Evolutionary conservation across 2,113 vertebrate species (phyloP).

Genomic region (Sander lucioperca): DNA sequence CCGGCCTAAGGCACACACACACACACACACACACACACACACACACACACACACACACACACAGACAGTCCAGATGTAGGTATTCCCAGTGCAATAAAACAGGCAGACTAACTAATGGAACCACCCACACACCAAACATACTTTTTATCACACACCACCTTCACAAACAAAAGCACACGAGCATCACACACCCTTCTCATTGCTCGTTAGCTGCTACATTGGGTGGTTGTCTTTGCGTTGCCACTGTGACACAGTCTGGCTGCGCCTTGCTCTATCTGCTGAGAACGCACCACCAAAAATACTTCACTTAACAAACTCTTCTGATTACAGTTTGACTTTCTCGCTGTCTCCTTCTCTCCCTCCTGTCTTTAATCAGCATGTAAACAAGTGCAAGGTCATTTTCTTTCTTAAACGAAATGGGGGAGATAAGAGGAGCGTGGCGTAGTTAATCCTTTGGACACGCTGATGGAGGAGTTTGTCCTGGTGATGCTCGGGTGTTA

Average conservation of each 20-base stretch:
- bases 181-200: conserved; percentile 46
- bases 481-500: conserved; percentile 72
- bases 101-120: conserved; percentile 76
- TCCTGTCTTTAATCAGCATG: conserved; percentile 82
- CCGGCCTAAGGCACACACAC: no score
- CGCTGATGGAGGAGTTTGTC: conserved; percentile 83
- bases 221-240: conserved; percentile 47
- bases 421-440: conserved; percentile 79
- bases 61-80: no score
- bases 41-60: no score
- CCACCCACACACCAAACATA: conserved; percentile 75
- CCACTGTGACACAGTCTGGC: conserved; percentile 61
- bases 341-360: conserved; percentile 66
- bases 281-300: conserved; percentile 59
- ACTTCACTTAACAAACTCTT: conserved; percentile 77
- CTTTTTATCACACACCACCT: conserved; percentile 67
- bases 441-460: conserved; percentile 84
- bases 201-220: conserved; percentile 70
- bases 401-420: conserved; percentile 79
- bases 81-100: conserved; percentile 73
- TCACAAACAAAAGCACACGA: conserved; percentile 60
- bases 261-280: conserved; percentile 50
- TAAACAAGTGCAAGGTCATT: conserved; percentile 85
- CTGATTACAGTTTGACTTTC: conserved; percentile 80
- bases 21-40: no score